Base-by-base conservation (phyloP, 1,140 invertebrate genomes). In the Drosophila punjabiensis region DNA sequence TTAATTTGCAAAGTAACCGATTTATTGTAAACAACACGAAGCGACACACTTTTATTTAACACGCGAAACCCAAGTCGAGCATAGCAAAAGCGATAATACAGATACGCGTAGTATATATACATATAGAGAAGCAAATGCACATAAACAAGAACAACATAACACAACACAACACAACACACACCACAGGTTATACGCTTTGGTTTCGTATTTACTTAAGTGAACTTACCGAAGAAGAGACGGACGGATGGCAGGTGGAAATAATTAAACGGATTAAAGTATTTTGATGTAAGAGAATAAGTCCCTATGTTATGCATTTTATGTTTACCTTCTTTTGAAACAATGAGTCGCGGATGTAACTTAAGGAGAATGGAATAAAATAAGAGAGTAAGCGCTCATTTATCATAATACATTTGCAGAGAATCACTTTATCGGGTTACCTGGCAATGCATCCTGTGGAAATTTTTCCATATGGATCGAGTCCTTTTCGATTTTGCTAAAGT, bases 201-300 rank as follows among this genome's bases (percentile, higher is more conserved):
- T 76, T 76, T 76, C 60, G 74, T 65, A 52, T 76, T 76, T 76
- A 65, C 61, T 64, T 76, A 74, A 52, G 55, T 50, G 45, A 41
- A 60, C 50, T 33, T 56, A 71, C 39, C 68, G 68, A 69, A 68
- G 63, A 53, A 52, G 1, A 9, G 28, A 33, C n/a, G 37, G 18
- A 20, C 2, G 30, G 35, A 39, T 33, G 20, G 30, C 16, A 35
- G 28, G 18, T 20, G 24, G 32, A 71, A 50, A 60, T 59, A 60
- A 59, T 73, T 64, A 65, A 77, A 68, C 67, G 75, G 75, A 78
- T 69, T 50, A 78, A 79, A 70, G 65, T 79, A 79, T 60, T 62
- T 79, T 53, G 76, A 79, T 79, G 75, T 79, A 79, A 68, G 74
- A 66, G 33, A 55, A 56, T 79, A 79, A 79, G 75, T 79, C 76